Evolutionary conservation across 2,113 vertebrate genomes (phyloP), one percentile per base, ranked within the genome.

Genomic region (Geococcyx californianus): DNA sequence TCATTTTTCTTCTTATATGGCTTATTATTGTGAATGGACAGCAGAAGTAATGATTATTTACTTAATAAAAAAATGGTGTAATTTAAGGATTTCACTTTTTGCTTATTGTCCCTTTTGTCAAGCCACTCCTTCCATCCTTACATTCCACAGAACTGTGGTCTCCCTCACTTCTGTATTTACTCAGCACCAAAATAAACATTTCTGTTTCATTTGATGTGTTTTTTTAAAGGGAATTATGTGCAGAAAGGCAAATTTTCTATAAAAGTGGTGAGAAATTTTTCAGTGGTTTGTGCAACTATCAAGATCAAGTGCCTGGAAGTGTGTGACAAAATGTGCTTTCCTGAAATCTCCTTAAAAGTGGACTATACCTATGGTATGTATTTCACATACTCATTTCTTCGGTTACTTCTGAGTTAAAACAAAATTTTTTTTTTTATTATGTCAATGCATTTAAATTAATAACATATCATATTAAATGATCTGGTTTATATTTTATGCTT

Each of bases 371-470:
- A 21, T 47, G 23, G 29, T 29, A 51, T 31, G 47, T 29, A 63
- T 25, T 56, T 36, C 17, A 90, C 34, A 31, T 12, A 40, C 12
- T 87, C 1, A 31, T 84, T 72, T 74, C 38, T 51, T 80, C 56
- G 38, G 11, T 84, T 76, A 44, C 16, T 86, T 76, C n/a, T n/a
- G n/a, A n/a, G n/a, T n/a, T n/a, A n/a, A n/a, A n/a, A n/a, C n/a
- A n/a, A n/a, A n/a, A n/a, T n/a, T n/a, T n/a, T n/a, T n/a, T n/a
- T n/a, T n/a, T 94, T 95, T 95, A 76, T 56, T n/a, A 34, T 67
- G 87, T 64, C 64, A 93, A 62, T 9, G n/a, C 36, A 56, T 78
- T 94, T 94, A 77, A 88, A 79, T 76, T 95, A 94, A 84, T 52
- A 66, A 66, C 5, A 42, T 28, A 72, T 54, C 52, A 33, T 51